phyloP scores from a whole-genome alignment of 2,113 vertebrate genomes.

The Alectura lathami region DNA sequence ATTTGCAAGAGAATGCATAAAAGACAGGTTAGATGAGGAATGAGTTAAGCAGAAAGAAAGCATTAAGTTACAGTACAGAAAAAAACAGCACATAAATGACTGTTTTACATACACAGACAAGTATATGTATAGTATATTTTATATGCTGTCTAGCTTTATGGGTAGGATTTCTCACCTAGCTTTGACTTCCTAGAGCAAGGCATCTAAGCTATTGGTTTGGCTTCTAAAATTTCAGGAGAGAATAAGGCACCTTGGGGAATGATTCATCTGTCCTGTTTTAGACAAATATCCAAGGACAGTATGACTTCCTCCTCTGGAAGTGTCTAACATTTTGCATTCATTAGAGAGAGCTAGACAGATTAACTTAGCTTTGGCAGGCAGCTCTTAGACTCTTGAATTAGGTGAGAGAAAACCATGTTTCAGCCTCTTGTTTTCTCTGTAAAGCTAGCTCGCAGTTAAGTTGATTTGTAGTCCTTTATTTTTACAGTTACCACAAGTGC shows the following conservation, averaged over 20 bases:
- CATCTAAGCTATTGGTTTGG: not conserved
- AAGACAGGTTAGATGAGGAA: not conserved
- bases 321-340: not conserved
- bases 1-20: not conserved
- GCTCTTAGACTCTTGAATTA: not conserved
- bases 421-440: not conserved
- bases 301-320: not conserved
- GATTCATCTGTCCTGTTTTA: constrained; percentile 17
- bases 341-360: not conserved
- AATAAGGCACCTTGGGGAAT: not conserved
- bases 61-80: not conserved
- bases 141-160: not conserved
- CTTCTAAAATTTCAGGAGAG: not conserved
- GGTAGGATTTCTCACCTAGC: not conserved
- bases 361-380: not conserved
- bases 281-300: not conserved
- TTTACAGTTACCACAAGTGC: not conserved
- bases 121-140: not conserved
- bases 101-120: not conserved
- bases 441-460: not conserved
- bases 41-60: not conserved
- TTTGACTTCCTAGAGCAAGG: not conserved
- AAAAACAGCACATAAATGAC: not conserved
- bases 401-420: not conserved
- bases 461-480: not conserved